Base-by-base conservation (phyloP, 92 coral and sea anemone species). In the Heteractis magnifica region DNA sequence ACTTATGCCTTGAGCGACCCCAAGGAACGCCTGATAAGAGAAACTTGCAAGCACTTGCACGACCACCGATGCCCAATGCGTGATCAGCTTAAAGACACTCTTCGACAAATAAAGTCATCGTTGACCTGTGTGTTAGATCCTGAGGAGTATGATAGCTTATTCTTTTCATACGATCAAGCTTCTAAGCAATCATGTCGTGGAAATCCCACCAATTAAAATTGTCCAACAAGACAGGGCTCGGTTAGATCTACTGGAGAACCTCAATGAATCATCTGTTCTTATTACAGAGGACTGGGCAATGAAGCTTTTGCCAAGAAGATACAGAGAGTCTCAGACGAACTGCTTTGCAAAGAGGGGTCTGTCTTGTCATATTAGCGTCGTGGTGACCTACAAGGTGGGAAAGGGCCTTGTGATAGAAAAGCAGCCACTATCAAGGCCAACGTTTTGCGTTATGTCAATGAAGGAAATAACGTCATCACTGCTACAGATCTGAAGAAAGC, bases 381-480 rank as follows among this genome's bases (percentile, higher is more conserved):
- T 56, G 64, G 64, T 12, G 64, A 56, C 14, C 64, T 18, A 12
- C 64, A 56, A 56, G 64, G 64, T 6, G 64, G 64, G 11, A 56
- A 56, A 56, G 64, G 64, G 64, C 64, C 64, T 56, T 56, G 64
- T 56, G 64, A 56, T 56, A 56, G 64, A 56, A 56, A 56, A 56
- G 64, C 64, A 56, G 64, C 64, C 15, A 56, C 64, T 9, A 56
- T 56, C 64, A 56, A 56, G 64, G 64, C 64, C 64, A 13, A 56
- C 64, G 64, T 75, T 75, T 23, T n/a, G 79, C 79, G 55, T 56
- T 75, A 23, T 56, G 79, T 75, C 79, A 75, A 75, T 75, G 79
- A 75, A 10, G 79, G 79, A 41, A 75, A 75, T 75, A 15, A 75
- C 52, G 79, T 75, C 79, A 75, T 75, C 79, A 75, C 79, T 50